Base-by-base conservation (phyloP, 2,888 invertebrate species). In the Nebria salina region DNA sequence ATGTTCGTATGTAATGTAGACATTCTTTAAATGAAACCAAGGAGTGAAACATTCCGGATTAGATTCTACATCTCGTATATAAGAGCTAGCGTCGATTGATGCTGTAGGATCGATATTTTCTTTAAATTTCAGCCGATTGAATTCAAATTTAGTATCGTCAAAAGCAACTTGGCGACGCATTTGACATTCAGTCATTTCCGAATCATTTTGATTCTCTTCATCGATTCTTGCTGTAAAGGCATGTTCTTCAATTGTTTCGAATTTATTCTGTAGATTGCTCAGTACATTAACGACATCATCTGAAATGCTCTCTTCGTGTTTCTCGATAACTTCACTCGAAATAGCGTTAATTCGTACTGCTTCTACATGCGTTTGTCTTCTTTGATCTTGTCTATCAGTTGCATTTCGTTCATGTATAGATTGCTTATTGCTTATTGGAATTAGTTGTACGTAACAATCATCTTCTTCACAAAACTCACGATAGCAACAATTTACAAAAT, bases 311-410 rank as follows among this genome's bases (percentile, higher is more conserved):
- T 64, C 34, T 72, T 72, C 64, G n/a, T 64, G 54, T 11, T 77
- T 7, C 3, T 13, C 9, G 75, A 82, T 81, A 43, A 75, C 81
- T 13, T 72, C 65, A 72, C 15, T 66, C n/a, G 81, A 81, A 73
- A 84, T 82, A 26, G 72, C 72, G 76, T 84, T 84, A 74, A 78
- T 77, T n/a, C 81, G 79, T 0, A 76, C 78, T 70, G 83, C 80
- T 41, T 75, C 15, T 15, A 65, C 75, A 9, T 81, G 82, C 73
- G 76, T 65, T 80, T 82, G 73, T 65, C 26, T 73, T 26, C 76
- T 76, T 68, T 75, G 34, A 66, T 82, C 79, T 72, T 82, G 75
- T 26, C 13, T 25, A 26, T 65, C 66, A 34, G 11, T 81, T 65
- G 66, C 76, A 11, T 78, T 79, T 66, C 72, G 54, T 11, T 83